phyloP scores from a whole-genome alignment of 2,888 invertebrate species.

The Thera britannica region DNA sequence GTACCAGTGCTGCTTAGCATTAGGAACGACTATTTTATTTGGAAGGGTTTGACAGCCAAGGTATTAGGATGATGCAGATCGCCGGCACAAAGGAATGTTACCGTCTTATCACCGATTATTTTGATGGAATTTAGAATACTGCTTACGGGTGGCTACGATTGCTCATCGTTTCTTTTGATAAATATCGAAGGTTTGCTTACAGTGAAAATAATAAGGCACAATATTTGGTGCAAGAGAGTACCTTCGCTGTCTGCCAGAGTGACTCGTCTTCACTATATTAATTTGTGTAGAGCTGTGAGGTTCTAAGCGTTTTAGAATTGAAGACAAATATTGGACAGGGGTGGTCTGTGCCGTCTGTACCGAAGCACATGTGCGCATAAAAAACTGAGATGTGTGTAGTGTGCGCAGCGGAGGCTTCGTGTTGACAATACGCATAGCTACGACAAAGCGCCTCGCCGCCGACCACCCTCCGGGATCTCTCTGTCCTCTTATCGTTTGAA shows the following conservation, averaged over 20 bases:
- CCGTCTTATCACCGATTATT: slow-evolving; percentile 55
- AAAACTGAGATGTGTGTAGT: slow-evolving; percentile 72
- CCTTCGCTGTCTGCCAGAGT: slow-evolving; percentile 49
- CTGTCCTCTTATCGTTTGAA: slow-evolving; percentile 55
- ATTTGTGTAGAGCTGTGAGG: slow-evolving; percentile 66
- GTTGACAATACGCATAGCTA: slow-evolving; percentile 82
- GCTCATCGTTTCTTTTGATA: slow-evolving; percentile 35
- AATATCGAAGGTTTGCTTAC: slow-evolving; percentile 27
- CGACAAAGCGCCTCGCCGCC: slow-evolving; percentile 61
- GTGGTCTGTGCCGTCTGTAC: slow-evolving; percentile 72
- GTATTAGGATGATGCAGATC: slow-evolving; percentile 69
- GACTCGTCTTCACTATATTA: slow-evolving; percentile 64
- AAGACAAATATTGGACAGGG: slow-evolving; percentile 79
- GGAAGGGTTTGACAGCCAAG: slow-evolving; percentile 73
- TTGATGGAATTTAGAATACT: slow-evolving; percentile 52
- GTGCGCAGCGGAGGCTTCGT: slow-evolving; percentile 62
- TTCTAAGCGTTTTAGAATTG: slow-evolving; percentile 79
- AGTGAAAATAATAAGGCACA: slow-evolving; percentile 40
- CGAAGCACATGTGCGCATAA: slow-evolving; percentile 74
- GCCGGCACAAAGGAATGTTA: slow-evolving; percentile 57
- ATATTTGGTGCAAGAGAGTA: slow-evolving; percentile 33
- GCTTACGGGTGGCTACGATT: slow-evolving; percentile 45
- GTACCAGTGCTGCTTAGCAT: slow-evolving; percentile 71
- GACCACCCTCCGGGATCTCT: slow-evolving; percentile 64
- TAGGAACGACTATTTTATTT: slow-evolving; percentile 75